phyloP scores from a whole-genome alignment of 2,797 vertebrate genomes.

The Sandelia bainsii region DNA sequence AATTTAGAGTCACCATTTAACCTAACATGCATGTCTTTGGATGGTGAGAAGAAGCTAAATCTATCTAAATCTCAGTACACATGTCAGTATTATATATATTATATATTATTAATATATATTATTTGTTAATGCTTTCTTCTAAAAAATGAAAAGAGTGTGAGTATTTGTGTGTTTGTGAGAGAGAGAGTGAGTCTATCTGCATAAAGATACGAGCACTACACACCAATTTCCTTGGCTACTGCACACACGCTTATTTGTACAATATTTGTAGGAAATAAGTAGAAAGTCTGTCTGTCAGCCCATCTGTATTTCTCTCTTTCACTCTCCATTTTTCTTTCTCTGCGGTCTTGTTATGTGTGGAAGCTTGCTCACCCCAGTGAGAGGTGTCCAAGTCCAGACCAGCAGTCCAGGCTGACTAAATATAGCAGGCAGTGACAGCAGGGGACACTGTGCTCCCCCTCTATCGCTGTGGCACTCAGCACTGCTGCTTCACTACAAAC shows the following conservation, averaged over 20 bases:
- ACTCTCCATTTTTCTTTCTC: slow-evolving; percentile 28
- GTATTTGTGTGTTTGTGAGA: no score
- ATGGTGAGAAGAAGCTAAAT: no score
- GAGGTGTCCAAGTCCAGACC: slow-evolving; percentile 75
- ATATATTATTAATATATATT: no score
- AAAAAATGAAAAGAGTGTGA: no score
- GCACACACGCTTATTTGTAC: slow-evolving; percentile 21
- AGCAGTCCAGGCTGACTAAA: slow-evolving; percentile 78
- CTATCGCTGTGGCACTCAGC: slow-evolving; percentile 43
- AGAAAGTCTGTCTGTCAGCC: slow-evolving; percentile 47
- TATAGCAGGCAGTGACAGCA: slow-evolving; percentile 77
- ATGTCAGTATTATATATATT: no score
- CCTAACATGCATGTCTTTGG: no score
- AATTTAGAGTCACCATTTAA: no score
- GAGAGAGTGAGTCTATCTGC: background rate
- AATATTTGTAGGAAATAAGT: slow-evolving; percentile 50
- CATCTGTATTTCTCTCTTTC: slow-evolving; percentile 44
- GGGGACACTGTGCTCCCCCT: slow-evolving; percentile 55
- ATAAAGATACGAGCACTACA: background rate
- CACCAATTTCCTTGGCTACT: slow-evolving; percentile 1
- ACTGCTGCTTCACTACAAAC: slow-evolving; percentile 56
- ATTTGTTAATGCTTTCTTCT: no score
- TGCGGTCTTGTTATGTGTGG: slow-evolving; percentile 52
- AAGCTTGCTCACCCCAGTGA: slow-evolving; percentile 50
- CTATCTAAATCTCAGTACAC: background rate